Conservation (phyloP, 2,888 invertebrate genomes). For the Scaptomyza reducta region DNA sequence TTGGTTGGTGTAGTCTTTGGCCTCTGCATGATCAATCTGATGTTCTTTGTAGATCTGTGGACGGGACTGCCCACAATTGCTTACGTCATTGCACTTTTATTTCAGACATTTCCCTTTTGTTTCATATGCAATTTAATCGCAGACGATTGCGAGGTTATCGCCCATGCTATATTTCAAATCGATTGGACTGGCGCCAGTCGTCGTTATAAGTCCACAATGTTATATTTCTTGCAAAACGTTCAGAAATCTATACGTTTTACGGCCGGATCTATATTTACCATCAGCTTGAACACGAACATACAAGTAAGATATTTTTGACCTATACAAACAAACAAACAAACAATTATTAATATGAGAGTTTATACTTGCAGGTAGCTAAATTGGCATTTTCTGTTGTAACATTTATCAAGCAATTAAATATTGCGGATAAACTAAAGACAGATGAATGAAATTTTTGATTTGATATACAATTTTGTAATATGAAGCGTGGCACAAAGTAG, state of each 20-base stretch:
- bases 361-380: conserved; percentile 57
- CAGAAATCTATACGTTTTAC: conserved; percentile 41
- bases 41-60: conserved; percentile 38
- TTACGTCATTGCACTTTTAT: conserved; percentile 19
- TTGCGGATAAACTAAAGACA: conserved; percentile 46
- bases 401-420: conserved; percentile 55
- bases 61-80: neutral
- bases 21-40: conserved; percentile 39
- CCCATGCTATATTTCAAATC: conserved; percentile 31
- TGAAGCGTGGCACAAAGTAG: no score
- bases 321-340: neutral
- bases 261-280: conserved; percentile 39
- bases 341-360: neutral
- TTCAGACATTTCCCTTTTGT: conserved; percentile 48
- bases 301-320: conserved; percentile 21
- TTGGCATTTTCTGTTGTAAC: conserved; percentile 63
- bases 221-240: conserved; percentile 32
- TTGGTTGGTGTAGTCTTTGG: conserved; percentile 36
- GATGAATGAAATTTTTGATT: neutral
- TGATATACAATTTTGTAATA: no score
- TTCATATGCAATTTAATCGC: conserved; percentile 39
- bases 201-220: conserved; percentile 32
- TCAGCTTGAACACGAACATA: conserved; percentile 43
- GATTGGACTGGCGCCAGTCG: conserved; percentile 33
- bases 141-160: conserved; percentile 28